phyloP scores from a whole-genome alignment of 2,888 invertebrate species.

The Caenorhabditis sinica region DNA sequence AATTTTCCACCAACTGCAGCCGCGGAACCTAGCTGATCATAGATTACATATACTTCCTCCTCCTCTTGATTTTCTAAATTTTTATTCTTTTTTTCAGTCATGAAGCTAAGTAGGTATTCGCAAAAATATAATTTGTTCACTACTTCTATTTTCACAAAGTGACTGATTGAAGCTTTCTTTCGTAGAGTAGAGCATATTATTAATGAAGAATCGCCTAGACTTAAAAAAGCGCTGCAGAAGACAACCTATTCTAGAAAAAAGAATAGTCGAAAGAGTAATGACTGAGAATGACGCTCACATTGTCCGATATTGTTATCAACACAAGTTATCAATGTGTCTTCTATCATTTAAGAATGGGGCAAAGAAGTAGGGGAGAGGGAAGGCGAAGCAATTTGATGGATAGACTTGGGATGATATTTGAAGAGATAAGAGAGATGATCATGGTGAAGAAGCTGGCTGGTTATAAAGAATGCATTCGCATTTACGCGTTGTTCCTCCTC shows the following conservation, averaged over 20 bases:
- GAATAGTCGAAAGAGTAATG: neutral
- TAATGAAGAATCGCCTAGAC: too few relatives aligned
- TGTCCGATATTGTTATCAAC: constrained; percentile 25
- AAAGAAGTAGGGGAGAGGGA: constrained; percentile 17
- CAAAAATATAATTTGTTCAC: too few relatives aligned
- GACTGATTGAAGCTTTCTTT: too few relatives aligned
- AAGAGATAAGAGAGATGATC: constrained; percentile 35
- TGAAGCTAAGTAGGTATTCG: too few relatives aligned
- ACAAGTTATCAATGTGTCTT: constrained; percentile 27
- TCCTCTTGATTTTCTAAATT: neutral
- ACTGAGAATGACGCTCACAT: neutral
- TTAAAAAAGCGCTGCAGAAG: too few relatives aligned
- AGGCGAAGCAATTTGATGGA: constrained; percentile 32
- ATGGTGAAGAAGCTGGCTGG: constrained; percentile 37
- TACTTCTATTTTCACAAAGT: too few relatives aligned
- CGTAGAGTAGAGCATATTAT: too few relatives aligned
- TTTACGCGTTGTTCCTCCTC: constrained; percentile 14
- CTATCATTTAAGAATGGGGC: constrained; percentile 1
- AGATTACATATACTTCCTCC: constrained; percentile 42
- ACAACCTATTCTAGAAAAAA: neutral
- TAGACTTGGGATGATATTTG: constrained; percentile 26
- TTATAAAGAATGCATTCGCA: constrained; percentile 59
- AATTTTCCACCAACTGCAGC: constrained; percentile 32
- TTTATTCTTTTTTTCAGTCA: neutral
- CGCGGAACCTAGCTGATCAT: constrained; percentile 32